A percentile compares a stretch with the other conserved stretches of the same genome.
phyloP scores from a whole-genome alignment of 2,113 vertebrate genomes.

The Cygnus buccinator region DNA sequence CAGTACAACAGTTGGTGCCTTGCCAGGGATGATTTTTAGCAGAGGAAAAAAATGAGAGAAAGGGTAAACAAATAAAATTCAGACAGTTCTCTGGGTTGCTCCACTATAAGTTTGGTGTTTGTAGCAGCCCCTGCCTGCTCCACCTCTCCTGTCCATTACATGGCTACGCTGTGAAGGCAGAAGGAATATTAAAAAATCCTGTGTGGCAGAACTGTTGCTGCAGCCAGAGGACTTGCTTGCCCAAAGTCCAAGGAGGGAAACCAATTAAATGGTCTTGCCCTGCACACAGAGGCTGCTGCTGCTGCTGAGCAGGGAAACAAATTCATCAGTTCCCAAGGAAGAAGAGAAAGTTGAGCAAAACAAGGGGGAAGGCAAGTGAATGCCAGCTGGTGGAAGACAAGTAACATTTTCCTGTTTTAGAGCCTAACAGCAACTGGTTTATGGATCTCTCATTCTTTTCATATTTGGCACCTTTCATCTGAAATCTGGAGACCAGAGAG shows the following conservation, averaged over 20 bases:
- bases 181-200: neutral
- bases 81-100: neutral
- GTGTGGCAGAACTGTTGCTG: neutral
- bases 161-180: neutral
- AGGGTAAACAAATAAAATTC: neutral
- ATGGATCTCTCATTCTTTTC: neutral
- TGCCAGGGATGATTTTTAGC: neutral
- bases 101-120: neutral
- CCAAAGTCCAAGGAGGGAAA: neutral
- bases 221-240: neutral
- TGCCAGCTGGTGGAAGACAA: neutral
- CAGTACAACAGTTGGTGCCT: neutral
- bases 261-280: neutral
- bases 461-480: neutral
- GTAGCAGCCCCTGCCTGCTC: neutral
- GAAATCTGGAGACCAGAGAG: neutral
- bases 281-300: neutral
- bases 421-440: neutral
- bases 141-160: neutral
- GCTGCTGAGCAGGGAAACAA: neutral
- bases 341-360: neutral
- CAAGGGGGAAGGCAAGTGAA: neutral
- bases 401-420: neutral
- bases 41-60: neutral
- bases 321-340: neutral